Evolutionary conservation across 2,797 vertebrate genomes (phyloP).

Genomic region (Bucorvus abyssinicus): DNA sequence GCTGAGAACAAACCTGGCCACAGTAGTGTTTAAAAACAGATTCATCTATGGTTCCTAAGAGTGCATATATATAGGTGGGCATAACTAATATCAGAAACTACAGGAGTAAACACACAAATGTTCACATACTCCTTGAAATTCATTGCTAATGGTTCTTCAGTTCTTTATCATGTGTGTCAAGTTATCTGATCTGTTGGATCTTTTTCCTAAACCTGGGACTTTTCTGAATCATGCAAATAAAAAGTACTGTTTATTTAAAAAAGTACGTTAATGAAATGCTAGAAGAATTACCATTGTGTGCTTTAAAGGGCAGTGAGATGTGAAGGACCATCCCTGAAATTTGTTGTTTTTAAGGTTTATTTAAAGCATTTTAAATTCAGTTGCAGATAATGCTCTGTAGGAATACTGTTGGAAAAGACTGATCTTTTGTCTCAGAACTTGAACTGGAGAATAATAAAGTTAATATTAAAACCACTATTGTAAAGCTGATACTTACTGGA

Average conservation of each 20-base stretch:
- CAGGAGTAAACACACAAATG: not conserved
- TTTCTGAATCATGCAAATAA: not conserved
- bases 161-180: not conserved
- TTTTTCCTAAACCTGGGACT: not conserved
- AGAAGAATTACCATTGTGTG: not conserved
- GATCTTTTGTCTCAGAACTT: not conserved
- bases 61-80: fast-evolving
- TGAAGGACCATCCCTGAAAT: not conserved
- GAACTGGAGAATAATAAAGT: not conserved
- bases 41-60: not conserved
- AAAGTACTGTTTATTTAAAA: not conserved
- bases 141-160: not conserved
- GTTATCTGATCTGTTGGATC: fast-evolving
- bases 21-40: not conserved
- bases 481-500: not conserved
- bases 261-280: not conserved
- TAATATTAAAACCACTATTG: not conserved
- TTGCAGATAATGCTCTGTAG: not conserved
- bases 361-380: not conserved
- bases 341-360: not conserved
- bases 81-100: not conserved
- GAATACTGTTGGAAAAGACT: not conserved
- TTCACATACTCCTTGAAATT: not conserved
- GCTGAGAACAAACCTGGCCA: not conserved
- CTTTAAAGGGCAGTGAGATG: not conserved